Percentiles rank a stretch among this genome's conserved stretches.
These are phyloP conservation scores for Cyanistes caeruleus DNA, from an alignment of 2,113 vertebrate species.

Conservation along the genomic window DNA sequence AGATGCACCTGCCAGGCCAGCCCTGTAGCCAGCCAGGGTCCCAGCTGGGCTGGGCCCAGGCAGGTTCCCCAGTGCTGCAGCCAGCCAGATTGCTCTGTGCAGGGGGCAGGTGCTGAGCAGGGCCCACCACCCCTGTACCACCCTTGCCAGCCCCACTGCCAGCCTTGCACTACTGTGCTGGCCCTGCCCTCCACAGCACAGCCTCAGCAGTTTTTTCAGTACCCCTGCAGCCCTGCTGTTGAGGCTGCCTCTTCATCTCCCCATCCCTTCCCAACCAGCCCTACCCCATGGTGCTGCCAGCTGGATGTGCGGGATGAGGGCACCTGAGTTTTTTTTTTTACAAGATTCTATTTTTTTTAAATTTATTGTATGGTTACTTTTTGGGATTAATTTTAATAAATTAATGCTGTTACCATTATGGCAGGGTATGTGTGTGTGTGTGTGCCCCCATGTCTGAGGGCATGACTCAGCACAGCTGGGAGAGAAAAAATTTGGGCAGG, in stretches of 20 bases:
- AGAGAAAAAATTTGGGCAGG: background rate
- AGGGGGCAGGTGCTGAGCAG: background rate
- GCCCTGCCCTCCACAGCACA: background rate
- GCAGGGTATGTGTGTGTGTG: rapidly evolving
- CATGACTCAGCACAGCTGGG: background rate
- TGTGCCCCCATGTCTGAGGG: background rate
- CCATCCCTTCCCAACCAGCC: background rate
- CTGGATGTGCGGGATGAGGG: constrained; percentile 25
- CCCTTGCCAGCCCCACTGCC: background rate
- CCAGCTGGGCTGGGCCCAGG: constrained; percentile 57
- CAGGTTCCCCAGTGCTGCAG: background rate
- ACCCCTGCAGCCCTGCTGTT: background rate
- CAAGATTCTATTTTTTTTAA: constrained; percentile 78
- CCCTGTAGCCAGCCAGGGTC: background rate
- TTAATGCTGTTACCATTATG: constrained; percentile 72
- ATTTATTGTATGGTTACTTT: constrained; percentile 73
- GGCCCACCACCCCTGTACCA: background rate
- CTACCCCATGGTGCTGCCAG: constrained; percentile 45
- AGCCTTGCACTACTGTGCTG: background rate
- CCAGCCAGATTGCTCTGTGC: background rate
- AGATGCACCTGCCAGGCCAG: background rate
- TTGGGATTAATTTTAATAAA: constrained; percentile 76
- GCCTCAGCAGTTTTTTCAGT: background rate
- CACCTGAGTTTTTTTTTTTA: constrained; percentile 66
- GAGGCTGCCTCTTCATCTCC: background rate